Conservation (phyloP, 2,888 invertebrate species). For the Hemistola chrysoprasaria region DNA sequence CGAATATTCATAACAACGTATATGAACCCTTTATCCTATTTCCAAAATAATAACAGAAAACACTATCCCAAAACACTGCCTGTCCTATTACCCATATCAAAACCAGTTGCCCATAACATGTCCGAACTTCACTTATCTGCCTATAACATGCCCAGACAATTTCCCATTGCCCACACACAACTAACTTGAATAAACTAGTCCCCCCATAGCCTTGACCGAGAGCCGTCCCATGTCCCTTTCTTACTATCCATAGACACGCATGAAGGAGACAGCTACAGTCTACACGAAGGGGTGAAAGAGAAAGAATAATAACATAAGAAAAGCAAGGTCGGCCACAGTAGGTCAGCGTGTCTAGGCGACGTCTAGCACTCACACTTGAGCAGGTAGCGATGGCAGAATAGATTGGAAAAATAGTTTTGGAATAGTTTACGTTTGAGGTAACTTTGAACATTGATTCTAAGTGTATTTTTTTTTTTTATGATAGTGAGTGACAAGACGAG, state of each 20-base stretch:
- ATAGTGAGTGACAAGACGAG: too few species aligned
- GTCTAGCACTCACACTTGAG: slow-evolving; percentile 75
- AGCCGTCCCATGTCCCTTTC: slow-evolving; percentile 40
- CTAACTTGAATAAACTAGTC: slow-evolving; percentile 10
- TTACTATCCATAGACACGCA: slow-evolving; percentile 70
- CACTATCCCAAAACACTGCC: too few species aligned
- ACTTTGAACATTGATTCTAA: too few species aligned
- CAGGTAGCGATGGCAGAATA: slow-evolving; percentile 49
- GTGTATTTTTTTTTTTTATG: too few species aligned
- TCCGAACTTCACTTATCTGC: slow-evolving; percentile 4
- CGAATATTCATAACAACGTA: too few species aligned
- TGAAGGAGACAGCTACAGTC: slow-evolving; percentile 44
- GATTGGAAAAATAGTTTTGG: slow-evolving; percentile 4
- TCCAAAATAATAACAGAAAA: too few species aligned
- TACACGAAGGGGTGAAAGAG: slow-evolving; percentile 46
- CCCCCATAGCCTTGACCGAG: slow-evolving; percentile 29
- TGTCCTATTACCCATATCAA: too few species aligned
- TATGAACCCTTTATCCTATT: too few species aligned
- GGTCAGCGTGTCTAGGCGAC: slow-evolving; percentile 77
- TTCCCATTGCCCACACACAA: not conserved
- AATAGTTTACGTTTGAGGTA: too few species aligned
- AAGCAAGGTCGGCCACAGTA: slow-evolving; percentile 77
- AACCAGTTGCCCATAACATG: not conserved
- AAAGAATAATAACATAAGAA: slow-evolving; percentile 74
- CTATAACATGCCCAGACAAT: not conserved